These are phyloP conservation scores for Esperia sulphurella DNA, from an alignment of 2,888 invertebrate species.

Conservation along the genomic window DNA sequence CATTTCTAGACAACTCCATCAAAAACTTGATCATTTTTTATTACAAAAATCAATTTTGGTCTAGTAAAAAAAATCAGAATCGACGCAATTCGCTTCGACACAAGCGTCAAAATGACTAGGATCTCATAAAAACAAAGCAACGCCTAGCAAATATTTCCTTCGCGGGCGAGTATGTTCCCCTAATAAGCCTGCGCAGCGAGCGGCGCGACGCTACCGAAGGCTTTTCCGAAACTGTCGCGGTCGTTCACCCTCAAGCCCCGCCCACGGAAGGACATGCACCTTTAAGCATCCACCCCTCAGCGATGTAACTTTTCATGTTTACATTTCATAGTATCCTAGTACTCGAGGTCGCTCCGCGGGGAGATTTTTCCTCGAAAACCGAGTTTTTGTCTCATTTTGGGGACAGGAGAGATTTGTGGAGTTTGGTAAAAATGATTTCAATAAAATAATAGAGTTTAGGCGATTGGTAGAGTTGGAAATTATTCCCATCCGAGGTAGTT, in stretches of 20 bases:
- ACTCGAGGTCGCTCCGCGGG: slow-evolving; percentile 46
- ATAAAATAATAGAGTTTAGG: too few relatives aligned
- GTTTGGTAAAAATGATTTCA: too few relatives aligned
- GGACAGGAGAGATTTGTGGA: neutral
- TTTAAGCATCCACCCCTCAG: neutral
- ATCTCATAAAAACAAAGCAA: neutral
- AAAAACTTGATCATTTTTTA: too few relatives aligned
- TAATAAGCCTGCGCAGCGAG: slow-evolving; percentile 2
- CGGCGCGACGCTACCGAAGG: neutral
- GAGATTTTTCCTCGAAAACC: slow-evolving; percentile 52
- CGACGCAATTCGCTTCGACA: neutral
- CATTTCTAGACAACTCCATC: too few relatives aligned
- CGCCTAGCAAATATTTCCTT: neutral
- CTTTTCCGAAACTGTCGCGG: slow-evolving; percentile 8
- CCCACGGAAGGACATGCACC: slow-evolving; percentile 9
- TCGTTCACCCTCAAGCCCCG: slow-evolving; percentile 8
- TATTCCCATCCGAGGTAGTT: too few relatives aligned
- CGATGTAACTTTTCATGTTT: slow-evolving; percentile 3
- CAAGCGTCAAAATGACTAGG: slow-evolving; percentile 5
- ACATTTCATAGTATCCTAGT: slow-evolving; percentile 34
- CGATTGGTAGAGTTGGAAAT: too few relatives aligned
- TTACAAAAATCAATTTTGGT: too few relatives aligned
- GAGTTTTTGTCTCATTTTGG: slow-evolving; percentile 17
- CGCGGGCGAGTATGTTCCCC: neutral
- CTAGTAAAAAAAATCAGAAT: neutral